Conservation (phyloP, 2,113 vertebrate genomes). For the Thermophis baileyi region DNA sequence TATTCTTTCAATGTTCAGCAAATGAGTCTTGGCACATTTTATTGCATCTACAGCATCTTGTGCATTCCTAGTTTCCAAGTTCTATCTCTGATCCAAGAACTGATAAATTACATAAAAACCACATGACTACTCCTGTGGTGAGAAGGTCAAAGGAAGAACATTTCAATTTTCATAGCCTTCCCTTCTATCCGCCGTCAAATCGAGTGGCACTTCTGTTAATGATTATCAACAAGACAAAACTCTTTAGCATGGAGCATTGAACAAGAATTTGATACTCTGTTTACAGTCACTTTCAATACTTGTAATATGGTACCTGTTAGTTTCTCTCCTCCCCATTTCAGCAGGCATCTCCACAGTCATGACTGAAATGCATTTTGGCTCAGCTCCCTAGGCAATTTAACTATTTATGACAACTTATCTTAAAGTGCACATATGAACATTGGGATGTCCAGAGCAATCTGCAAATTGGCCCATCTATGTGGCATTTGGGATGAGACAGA, state of each 20-base stretch:
- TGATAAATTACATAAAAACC: slow-evolving; percentile 53
- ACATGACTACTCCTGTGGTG: neutral
- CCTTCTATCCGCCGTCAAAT: slow-evolving; percentile 57
- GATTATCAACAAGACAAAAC: slow-evolving; percentile 69
- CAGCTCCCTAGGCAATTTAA: slow-evolving; percentile 65
- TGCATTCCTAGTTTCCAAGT: slow-evolving; percentile 49
- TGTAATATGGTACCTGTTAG: slow-evolving; percentile 70
- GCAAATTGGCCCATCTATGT: slow-evolving; percentile 62
- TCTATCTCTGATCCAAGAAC: slow-evolving; percentile 56
- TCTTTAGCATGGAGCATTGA: slow-evolving; percentile 59
- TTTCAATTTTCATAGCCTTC: slow-evolving; percentile 45
- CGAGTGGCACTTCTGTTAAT: slow-evolving; percentile 66
- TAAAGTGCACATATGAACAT: slow-evolving; percentile 61
- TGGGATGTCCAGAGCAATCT: slow-evolving; percentile 63
- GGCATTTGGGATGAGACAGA: slow-evolving; percentile 56
- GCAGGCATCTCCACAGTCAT: slow-evolving; percentile 68
- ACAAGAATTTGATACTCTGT: slow-evolving; percentile 74
- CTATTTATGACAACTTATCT: slow-evolving; percentile 72
- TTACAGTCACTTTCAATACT: slow-evolving; percentile 70
- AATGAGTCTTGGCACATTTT: slow-evolving; percentile 53
- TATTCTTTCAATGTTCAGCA: slow-evolving; percentile 69
- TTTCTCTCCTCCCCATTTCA: slow-evolving; percentile 40
- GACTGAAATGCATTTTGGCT: slow-evolving; percentile 66
- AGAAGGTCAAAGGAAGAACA: slow-evolving; percentile 60
- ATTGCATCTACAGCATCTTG: slow-evolving; percentile 53